These are phyloP conservation scores for Hybos culiciformis DNA, from an alignment of 2,888 invertebrate species.

Conservation along the genomic window DNA sequence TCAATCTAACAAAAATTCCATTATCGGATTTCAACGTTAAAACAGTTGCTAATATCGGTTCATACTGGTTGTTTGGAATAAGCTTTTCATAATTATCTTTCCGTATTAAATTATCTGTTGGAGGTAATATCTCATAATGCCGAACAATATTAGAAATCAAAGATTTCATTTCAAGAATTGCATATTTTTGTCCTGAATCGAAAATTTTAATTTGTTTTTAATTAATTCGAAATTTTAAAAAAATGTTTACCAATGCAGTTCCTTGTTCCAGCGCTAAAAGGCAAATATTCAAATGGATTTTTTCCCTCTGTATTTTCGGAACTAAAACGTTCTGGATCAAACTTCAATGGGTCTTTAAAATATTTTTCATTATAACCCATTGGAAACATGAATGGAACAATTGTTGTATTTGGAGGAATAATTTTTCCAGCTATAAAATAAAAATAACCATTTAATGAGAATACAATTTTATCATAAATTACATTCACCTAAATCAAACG, in stretches of 20 bases:
- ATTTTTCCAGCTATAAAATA: slow-evolving; percentile 20
- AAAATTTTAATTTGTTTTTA: too few species aligned
- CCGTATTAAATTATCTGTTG: slow-evolving; percentile 4
- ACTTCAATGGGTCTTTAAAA: slow-evolving; percentile 11
- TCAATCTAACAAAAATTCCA: slow-evolving; percentile 29
- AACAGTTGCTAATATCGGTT: slow-evolving; percentile 27
- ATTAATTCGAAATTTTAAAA: too few species aligned
- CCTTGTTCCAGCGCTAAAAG: slow-evolving; percentile 45
- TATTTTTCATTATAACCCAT: slow-evolving; percentile 12
- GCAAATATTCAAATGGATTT: slow-evolving; percentile 38
- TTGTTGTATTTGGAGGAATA: slow-evolving; percentile 8
- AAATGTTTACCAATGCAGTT: slow-evolving; percentile 44
- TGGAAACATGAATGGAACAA: slow-evolving; percentile 8
- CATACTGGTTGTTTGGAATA: not conserved
- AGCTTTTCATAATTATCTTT: not conserved
- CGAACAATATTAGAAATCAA: slow-evolving; percentile 35
- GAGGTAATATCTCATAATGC: slow-evolving; percentile 26
- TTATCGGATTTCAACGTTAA: slow-evolving; percentile 31
- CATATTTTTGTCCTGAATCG: slow-evolving; percentile 34
- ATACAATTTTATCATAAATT: too few species aligned
- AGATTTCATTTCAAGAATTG: slow-evolving; percentile 39
- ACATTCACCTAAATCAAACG: too few species aligned
- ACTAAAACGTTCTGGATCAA: slow-evolving; percentile 37
- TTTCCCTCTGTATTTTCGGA: too few species aligned
- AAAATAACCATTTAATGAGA: too few species aligned